Evolutionary conservation across 2,797 vertebrate genomes (phyloP), one percentile per base, ranked within the genome.

Genomic region (Anomalospiza imberbis): DNA sequence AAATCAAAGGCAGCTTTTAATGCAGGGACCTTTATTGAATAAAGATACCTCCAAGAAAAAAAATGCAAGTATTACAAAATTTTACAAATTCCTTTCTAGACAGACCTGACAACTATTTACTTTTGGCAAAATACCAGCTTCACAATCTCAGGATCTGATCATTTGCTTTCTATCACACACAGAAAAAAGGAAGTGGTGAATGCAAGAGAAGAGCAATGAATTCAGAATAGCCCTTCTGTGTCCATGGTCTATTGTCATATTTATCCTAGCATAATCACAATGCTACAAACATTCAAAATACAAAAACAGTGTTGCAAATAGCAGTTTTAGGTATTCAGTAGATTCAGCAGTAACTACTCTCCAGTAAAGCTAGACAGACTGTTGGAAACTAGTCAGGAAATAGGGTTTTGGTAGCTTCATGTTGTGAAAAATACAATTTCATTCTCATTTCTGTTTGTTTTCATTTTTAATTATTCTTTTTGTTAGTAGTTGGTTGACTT

Each of bases 1-100:
- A 95, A 95, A 93, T 94, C 84, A 91, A 85, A 85, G n/a, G 5
- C 47, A 91, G 11, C 24, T 78, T 80, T 74, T 89, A 87, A 73
- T 71, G 40, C 4, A 63, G 57, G 24, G 32, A 47, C 31, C 14
- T 80, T 68, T 74, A 38, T 45, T 57, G 17, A 77, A 80, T 74
- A 87, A 55, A 88, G 40, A 67, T 17, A 67, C 11, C 7, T 91
- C 79, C 13, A 88, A 85, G 34, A 50, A 73, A 63, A 86, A 28
- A 77, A 44, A 19, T 13, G 22, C 14, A 70, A 50, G 12, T 51
- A 77, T 60, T 45, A 85, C 4, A 15, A 77, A 63, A 61, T 89
- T 89, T 73, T 83, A 47, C 26, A 57, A 89, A 88, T 82, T 67
- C 13, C 19, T 67, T 53, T 50, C 29, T 44, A 61, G 72, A 73